Evolutionary conservation across 2,888 invertebrate species (phyloP).

Genomic region (Chromoteleia sp.): DNA sequence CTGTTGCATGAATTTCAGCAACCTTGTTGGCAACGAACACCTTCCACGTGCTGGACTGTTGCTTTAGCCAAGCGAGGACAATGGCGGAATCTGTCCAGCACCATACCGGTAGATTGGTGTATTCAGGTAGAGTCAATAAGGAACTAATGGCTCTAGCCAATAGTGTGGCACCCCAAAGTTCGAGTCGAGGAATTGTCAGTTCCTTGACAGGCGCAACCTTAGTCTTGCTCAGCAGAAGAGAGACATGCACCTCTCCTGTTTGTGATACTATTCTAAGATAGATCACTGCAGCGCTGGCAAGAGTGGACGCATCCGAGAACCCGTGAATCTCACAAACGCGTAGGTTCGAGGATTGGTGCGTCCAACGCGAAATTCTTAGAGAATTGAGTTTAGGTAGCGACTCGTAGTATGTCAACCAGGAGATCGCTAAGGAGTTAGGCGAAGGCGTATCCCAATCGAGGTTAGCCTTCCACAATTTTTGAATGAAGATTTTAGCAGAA

Average conservation of each 20-base stretch:
- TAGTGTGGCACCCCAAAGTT: not conserved
- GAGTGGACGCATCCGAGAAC: not conserved
- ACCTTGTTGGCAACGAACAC: not conserved
- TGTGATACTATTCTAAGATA: not conserved
- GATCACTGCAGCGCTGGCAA: not conserved
- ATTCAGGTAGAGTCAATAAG: not conserved
- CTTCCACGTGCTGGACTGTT: not conserved
- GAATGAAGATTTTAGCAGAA: not conserved
- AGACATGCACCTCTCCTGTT: not conserved
- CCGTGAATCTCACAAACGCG: not conserved
- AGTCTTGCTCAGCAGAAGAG: not conserved
- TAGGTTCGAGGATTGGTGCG: not conserved
- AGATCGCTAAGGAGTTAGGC: not conserved
- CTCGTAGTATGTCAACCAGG: not conserved
- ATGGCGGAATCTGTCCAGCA: conserved; percentile 1
- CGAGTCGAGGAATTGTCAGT: not conserved
- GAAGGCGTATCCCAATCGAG: not conserved
- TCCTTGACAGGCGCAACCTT: not conserved
- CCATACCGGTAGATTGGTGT: not conserved
- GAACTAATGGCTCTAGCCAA: not conserved
- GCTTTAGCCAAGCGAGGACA: not conserved
- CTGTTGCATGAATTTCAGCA: not conserved
- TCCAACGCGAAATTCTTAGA: not conserved
- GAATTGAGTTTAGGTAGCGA: no score
- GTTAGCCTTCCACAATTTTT: not conserved